Evolutionary conservation across 1,140 invertebrate species (phyloP), one percentile per base, ranked within the genome.

Genomic region (Theocolax elegans): DNA sequence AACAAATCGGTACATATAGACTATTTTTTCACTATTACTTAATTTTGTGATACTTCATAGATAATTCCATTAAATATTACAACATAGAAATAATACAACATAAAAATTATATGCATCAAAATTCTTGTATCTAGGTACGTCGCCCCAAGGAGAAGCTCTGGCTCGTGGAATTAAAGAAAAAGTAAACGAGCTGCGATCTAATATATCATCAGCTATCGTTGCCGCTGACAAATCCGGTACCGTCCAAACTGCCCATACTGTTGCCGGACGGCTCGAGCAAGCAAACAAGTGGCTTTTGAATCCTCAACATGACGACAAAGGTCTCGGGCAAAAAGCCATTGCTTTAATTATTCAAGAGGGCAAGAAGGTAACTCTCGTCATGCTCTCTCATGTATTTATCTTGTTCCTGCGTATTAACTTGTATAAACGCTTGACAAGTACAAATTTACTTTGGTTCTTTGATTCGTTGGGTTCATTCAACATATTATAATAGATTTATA

Each of bases 321-420:
- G 94, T 29, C 88, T 96, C 75, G 97, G 97, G 9, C 92, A 95
- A 78, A 91, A 94, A 78, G 97, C 97, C 6, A 96, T 98, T 76
- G 92, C 92, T 73, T 89, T 97, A 74, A 95, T 99, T 76, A 93
- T 98, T 2, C 92, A 95, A 53, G 97, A 99, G 87, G 97, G 96
- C 13, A 92, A 96, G 69, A 94, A 94, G 88, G 91, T 92, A 84
- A 75, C 67, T 59, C 21, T n/a, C 10, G 23, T 44, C n/a, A 15
- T n/a, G 42, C 59, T 71, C 53, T 71, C 29, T 71, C 19, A 9
- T 48, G n/a, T n/a, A n/a, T 31, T 51, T 51, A 51, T 27, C 10
- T 35, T 10, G 10, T 35, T 35, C 10, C 31, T 35, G 31, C 19
- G 17, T n/a, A 42, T 17, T 69, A 35, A 56, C 31, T 21, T 69